Conservation (phyloP, 2,797 vertebrate species). For the Anguilla pacifica region DNA sequence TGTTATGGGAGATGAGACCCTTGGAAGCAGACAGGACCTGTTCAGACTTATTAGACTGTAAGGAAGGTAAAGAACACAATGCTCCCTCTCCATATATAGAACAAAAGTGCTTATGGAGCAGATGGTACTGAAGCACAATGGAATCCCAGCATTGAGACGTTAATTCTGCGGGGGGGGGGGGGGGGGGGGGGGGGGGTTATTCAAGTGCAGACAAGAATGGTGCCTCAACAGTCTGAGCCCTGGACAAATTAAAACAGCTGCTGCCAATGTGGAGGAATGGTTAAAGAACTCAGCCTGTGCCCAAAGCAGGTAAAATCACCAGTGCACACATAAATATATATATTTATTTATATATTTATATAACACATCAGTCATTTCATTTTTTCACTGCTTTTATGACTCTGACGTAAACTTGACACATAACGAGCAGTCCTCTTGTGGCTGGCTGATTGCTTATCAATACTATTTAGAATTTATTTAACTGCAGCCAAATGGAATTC, state of each 20-base stretch:
- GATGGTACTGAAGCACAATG: neutral
- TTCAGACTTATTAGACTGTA: neutral
- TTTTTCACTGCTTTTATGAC: neutral
- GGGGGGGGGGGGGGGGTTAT: neutral
- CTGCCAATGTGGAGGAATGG: neutral
- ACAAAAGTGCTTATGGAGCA: neutral
- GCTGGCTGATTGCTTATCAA: conserved; percentile 13
- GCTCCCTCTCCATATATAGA: neutral
- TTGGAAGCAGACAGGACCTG: neutral
- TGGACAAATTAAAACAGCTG: neutral
- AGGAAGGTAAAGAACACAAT: neutral
- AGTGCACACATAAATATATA: neutral
- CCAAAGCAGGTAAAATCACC: too few relatives aligned
- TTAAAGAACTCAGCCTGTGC: neutral
- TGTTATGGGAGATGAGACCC: neutral
- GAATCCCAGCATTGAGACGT: neutral
- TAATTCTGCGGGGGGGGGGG: neutral
- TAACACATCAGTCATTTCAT: neutral
- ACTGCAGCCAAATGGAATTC: conserved; percentile 20
- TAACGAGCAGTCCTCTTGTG: neutral
- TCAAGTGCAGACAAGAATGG: conserved; percentile 3
- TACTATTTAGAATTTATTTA: neutral
- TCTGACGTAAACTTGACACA: neutral
- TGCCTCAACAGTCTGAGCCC: neutral
- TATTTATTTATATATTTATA: too few relatives aligned